Percentiles rank a stretch among this genome's conserved stretches.
These are phyloP conservation scores for Ophioderma brevispina DNA, from an alignment of 35 echinoderm and acorn worm genomes.

Conservation along the genomic window DNA sequence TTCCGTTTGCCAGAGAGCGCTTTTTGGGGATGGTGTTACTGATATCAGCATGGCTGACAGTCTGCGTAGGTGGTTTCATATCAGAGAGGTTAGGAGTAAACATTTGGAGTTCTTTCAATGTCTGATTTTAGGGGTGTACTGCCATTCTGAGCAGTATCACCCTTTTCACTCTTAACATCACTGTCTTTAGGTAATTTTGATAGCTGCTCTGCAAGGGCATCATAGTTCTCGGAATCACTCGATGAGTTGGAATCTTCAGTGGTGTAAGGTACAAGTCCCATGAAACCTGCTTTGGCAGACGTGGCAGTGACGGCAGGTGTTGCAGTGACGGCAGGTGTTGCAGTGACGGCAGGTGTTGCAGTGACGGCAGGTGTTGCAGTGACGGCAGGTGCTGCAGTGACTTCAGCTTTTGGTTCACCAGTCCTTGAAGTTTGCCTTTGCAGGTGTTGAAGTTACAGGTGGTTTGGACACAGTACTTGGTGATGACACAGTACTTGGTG, in stretches of 20 bases:
- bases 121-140: neutral
- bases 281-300: constrained; percentile 11
- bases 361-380: neutral
- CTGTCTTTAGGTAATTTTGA: constrained; percentile 20
- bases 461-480: neutral
- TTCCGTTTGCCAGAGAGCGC: constrained; percentile 67
- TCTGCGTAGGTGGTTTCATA: constrained; percentile 61
- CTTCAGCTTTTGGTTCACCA: neutral
- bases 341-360: neutral
- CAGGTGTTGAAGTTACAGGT: constrained; percentile 19
- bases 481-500: neutral
- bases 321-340: constrained; percentile 20
- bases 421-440: no score
- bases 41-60: neutral
- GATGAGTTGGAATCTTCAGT: constrained; percentile 62
- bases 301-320: constrained; percentile 19
- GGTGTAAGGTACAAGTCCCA: constrained; percentile 70
- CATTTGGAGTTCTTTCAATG: neutral
- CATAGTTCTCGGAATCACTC: constrained; percentile 91
- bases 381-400: neutral
- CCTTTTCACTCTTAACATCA: neutral
- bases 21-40: neutral
- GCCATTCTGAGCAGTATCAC: neutral
- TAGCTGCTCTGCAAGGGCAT: constrained; percentile 55
- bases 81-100: neutral